Evolutionary conservation across 2,797 vertebrate genomes (phyloP).

Genomic region (Microctenopoma stevenorrisi): DNA sequence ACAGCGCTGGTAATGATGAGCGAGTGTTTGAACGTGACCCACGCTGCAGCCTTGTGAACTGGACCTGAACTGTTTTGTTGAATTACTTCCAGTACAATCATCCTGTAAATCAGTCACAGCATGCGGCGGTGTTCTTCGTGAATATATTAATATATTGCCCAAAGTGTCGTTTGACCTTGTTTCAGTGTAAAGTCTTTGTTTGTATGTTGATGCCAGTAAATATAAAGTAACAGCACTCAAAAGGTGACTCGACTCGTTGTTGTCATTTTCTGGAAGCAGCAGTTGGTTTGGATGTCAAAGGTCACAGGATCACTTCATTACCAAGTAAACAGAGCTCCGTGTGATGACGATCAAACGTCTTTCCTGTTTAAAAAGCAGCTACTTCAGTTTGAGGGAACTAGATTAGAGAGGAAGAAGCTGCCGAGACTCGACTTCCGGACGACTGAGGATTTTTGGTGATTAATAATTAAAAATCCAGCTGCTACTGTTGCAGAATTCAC

Average conservation of each 20-base stretch:
- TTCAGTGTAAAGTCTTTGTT: slow-evolving; percentile 52
- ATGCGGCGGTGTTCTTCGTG: slow-evolving; percentile 44
- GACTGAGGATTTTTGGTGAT: too few relatives aligned
- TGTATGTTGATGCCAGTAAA: slow-evolving; percentile 55
- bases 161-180: slow-evolving; percentile 64
- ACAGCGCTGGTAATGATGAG: background rate
- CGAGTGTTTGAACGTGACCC: slow-evolving; percentile 21
- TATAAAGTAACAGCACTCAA: slow-evolving; percentile 27
- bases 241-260: background rate
- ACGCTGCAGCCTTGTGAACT: slow-evolving; percentile 55
- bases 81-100: background rate
- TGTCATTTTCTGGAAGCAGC: background rate
- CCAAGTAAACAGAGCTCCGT: too few relatives aligned
- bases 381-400: too few relatives aligned
- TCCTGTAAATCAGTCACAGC: slow-evolving; percentile 21
- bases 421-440: too few relatives aligned
- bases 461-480: too few relatives aligned
- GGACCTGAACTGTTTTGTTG: background rate
- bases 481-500: too few relatives aligned
- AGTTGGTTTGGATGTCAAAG: background rate
- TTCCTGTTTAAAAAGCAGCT: too few relatives aligned
- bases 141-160: slow-evolving; percentile 69
- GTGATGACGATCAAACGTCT: too few relatives aligned
- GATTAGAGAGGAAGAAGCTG: too few relatives aligned
- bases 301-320: background rate